These are phyloP conservation scores for Charadrius vociferus DNA, from an alignment of 2,113 vertebrate genomes.

Conservation along the genomic window DNA sequence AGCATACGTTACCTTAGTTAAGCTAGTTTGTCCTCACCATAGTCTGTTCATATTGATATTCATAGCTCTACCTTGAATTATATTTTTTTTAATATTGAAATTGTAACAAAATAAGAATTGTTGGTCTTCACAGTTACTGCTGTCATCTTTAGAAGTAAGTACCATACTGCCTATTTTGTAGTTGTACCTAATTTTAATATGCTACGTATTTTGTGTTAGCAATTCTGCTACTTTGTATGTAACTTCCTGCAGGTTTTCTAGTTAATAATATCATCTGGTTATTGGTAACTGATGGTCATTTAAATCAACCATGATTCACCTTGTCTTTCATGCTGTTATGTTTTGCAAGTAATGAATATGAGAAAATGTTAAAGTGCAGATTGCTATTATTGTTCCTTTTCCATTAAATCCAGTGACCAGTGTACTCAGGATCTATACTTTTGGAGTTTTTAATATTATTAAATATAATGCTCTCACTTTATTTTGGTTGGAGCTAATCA, in stretches of 20 bases:
- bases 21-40: fast-evolving
- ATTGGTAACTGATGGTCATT: background rate
- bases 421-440: background rate
- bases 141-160: background rate
- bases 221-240: background rate
- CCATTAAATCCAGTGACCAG: background rate
- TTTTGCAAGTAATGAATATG: background rate
- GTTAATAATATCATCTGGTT: background rate
- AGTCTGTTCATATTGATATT: background rate
- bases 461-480: background rate
- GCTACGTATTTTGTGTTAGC: background rate
- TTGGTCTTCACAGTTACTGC: background rate
- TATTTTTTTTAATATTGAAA: background rate
- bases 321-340: background rate
- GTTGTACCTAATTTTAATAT: background rate
- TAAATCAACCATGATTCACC: background rate
- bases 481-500: background rate
- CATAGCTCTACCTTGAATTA: background rate
- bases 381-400: background rate
- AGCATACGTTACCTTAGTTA: background rate
- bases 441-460: background rate
- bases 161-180: background rate
- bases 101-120: background rate
- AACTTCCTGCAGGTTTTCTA: background rate
- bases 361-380: background rate